A percentile compares a stretch with the other conserved stretches of the same genome.
Evolutionary conservation across 1,140 invertebrate genomes (phyloP).

Genomic region (Brachionus manjavacas): DNA sequence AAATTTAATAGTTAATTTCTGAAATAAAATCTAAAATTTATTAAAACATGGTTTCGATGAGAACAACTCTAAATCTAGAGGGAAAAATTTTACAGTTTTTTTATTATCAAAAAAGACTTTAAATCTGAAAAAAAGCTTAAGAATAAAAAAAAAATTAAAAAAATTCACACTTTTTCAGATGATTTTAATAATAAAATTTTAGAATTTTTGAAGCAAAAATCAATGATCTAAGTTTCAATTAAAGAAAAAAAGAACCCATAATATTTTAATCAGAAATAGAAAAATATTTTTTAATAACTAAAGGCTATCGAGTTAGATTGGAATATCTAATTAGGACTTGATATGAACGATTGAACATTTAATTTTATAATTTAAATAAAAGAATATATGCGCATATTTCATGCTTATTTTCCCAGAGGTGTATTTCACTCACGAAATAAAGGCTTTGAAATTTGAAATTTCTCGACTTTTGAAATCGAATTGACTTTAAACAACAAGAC

Average conservation of each 20-base stretch:
- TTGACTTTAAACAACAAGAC: background rate
- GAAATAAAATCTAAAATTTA: too few species aligned
- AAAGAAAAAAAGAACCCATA: background rate
- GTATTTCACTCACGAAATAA: constrained; percentile 22
- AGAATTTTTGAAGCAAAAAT: background rate
- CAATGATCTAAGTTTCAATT: background rate
- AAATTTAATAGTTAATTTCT: too few species aligned
- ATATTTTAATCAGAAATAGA: background rate
- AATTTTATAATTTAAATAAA: background rate
- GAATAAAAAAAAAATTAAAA: too few species aligned
- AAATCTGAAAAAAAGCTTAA: too few species aligned
- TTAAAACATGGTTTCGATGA: too few species aligned
- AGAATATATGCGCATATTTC: background rate
- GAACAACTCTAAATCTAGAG: too few species aligned
- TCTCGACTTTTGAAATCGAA: background rate
- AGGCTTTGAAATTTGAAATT: constrained; percentile 1
- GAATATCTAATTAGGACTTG: background rate
- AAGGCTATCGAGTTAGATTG: background rate
- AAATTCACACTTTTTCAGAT: background rate
- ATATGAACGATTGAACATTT: background rate
- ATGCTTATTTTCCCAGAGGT: background rate
- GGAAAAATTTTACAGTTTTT: too few species aligned
- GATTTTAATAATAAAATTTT: background rate
- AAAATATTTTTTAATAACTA: background rate
- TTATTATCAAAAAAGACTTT: too few species aligned